phyloP scores from a whole-genome alignment of 1,140 invertebrate genomes.

The Eueides isabella region DNA sequence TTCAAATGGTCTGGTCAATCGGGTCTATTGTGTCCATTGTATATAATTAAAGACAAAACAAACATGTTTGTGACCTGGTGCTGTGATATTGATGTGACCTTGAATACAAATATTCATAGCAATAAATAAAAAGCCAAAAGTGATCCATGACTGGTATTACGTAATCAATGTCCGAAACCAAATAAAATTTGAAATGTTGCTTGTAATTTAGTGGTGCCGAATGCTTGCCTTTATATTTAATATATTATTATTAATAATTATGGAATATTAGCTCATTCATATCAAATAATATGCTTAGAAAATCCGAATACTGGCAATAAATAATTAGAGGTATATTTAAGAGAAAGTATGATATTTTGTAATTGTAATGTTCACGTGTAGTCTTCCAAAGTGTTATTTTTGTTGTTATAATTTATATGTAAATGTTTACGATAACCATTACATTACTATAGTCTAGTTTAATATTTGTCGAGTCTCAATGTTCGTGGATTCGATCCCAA shows the following conservation, averaged over 20 bases:
- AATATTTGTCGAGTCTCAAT: background rate
- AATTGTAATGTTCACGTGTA: background rate
- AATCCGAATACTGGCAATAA: background rate
- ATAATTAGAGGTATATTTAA: background rate
- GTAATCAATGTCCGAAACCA: background rate
- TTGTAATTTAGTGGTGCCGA: background rate
- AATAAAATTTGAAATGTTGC: background rate
- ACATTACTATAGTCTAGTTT: background rate
- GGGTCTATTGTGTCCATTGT: no score
- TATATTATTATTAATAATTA: background rate
- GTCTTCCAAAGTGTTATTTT: conserved; percentile 4
- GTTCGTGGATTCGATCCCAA: no score
- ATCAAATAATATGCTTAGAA: background rate
- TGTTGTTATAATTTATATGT: conserved; percentile 1
- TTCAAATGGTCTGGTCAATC: no score
- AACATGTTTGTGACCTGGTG: background rate
- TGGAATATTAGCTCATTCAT: background rate
- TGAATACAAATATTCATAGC: background rate
- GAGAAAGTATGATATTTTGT: background rate
- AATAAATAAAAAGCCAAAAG: background rate
- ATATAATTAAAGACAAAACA: no score
- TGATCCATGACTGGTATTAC: background rate
- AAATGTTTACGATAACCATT: background rate
- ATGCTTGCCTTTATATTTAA: conserved; percentile 1
- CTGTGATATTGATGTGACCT: conserved; percentile 4